A percentile compares a stretch with the other conserved stretches of the same genome.
These are phyloP conservation scores for Morus bassanus DNA, from an alignment of 2,797 vertebrate species.

Conservation along the genomic window DNA sequence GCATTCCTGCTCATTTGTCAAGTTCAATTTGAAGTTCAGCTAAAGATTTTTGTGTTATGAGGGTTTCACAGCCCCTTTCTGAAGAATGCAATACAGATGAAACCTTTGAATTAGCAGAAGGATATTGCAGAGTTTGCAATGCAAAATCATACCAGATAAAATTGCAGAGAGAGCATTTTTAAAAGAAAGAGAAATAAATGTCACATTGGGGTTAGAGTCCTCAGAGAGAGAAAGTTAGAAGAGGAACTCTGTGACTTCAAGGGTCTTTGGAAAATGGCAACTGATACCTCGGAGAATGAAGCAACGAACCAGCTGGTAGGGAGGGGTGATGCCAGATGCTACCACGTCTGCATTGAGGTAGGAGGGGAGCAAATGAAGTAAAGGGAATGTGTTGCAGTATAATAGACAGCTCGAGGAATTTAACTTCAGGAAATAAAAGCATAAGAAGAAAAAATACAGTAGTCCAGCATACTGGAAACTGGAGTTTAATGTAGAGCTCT, in stretches of 20 bases:
- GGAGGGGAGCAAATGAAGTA: background rate
- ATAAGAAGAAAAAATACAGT: background rate
- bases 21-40: background rate
- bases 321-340: conserved; percentile 1
- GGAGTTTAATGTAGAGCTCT: background rate
- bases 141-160: background rate
- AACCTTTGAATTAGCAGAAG: background rate
- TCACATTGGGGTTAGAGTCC: background rate
- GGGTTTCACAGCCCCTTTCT: background rate
- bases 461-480: background rate
- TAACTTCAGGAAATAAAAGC: background rate
- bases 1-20: background rate
- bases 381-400: background rate
- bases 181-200: background rate
- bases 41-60: background rate
- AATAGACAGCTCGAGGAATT: background rate
- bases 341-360: background rate
- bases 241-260: background rate
- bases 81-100: background rate
- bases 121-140: background rate
- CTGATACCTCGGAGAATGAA: background rate
- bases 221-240: background rate
- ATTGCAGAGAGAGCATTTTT: background rate
- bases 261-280: background rate
- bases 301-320: background rate